Conservation (phyloP, 2,888 invertebrate genomes). For the Melikaiella ostensackeni region DNA sequence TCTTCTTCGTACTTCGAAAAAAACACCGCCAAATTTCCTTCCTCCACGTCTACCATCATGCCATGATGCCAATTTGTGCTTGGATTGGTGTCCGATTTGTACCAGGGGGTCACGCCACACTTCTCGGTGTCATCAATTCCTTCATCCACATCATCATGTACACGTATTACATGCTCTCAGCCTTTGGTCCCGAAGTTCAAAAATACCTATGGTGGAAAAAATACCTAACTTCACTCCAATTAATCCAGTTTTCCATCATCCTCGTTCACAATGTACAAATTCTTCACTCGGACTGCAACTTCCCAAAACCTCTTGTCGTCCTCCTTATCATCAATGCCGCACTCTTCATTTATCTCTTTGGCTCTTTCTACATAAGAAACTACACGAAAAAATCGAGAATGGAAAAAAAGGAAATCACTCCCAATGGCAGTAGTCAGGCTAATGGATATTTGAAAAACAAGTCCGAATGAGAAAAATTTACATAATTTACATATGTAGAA, state of each 20-base stretch:
- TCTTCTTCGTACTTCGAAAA: conserved; percentile 94
- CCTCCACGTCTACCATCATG: conserved; percentile 93
- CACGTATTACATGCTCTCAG: conserved; percentile 91
- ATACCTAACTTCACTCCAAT: conserved; percentile 91
- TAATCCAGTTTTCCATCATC: conserved; percentile 90
- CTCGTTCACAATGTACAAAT: conserved; percentile 83
- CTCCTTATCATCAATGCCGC: conserved; percentile 84
- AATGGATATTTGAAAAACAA: neutral
- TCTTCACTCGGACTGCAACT: conserved; percentile 78
- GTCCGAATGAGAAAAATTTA: conserved; percentile 2
- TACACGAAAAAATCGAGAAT: conserved; percentile 76
- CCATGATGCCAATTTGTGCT: conserved; percentile 87
- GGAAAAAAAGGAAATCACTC: neutral
- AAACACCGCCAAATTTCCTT: conserved; percentile 93
- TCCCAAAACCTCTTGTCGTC: conserved; percentile 84
- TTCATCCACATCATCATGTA: conserved; percentile 96
- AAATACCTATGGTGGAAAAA: conserved; percentile 97
- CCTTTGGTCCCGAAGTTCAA: conserved; percentile 91
- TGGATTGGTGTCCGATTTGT: conserved; percentile 90
- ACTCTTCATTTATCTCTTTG: conserved; percentile 88
- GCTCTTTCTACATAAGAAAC: conserved; percentile 85
- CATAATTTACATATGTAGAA: neutral
- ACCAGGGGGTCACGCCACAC: conserved; percentile 92
- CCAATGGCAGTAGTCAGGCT: neutral
- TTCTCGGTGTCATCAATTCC: conserved; percentile 92